Conservation (phyloP, 1,140 invertebrate genomes). For the Drosophila trapezifrons region DNA sequence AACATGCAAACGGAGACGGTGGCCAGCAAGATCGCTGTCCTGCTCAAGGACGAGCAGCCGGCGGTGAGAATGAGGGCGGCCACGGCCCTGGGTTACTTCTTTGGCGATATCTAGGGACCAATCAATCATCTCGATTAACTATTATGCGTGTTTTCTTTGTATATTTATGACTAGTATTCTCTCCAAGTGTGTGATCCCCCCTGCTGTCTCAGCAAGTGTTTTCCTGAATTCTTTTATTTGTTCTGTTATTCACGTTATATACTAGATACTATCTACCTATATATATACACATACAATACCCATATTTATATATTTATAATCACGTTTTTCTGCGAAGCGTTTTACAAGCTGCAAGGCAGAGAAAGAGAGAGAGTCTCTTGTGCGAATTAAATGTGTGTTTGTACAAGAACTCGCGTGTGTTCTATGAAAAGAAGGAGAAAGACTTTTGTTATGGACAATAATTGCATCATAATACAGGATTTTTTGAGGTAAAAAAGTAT, state of each 20-base stretch:
- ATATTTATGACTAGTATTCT: conserved; percentile 57
- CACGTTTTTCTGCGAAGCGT: conserved; percentile 10
- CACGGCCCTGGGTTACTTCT: conserved; percentile 85
- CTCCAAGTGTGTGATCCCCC: conserved; percentile 71
- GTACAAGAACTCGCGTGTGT: conserved; percentile 8
- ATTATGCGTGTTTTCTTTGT: conserved; percentile 32
- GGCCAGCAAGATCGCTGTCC: conserved; percentile 86
- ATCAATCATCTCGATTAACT: conserved; percentile 41
- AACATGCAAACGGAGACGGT: conserved; percentile 84
- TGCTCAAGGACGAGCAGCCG: conserved; percentile 86
- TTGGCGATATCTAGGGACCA: conserved; percentile 79
- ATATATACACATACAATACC: conserved; percentile 23
- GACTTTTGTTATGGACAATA: conserved; percentile 24
- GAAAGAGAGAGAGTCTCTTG: conserved; percentile 1
- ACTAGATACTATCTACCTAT: conserved; percentile 23
- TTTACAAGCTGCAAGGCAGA: conserved; percentile 19
- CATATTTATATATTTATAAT: conserved; percentile 37
- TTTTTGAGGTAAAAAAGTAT: background rate
- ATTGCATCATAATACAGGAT: conserved; percentile 2
- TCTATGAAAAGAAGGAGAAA: background rate
- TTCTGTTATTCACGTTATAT: conserved; percentile 54
- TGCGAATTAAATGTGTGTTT: background rate
- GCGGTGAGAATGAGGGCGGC: conserved; percentile 86
- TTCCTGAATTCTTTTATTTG: conserved; percentile 60
- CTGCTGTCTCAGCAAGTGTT: conserved; percentile 49